Percentiles rank a stretch among this genome's conserved stretches.
Conservation (phyloP, 2,113 vertebrate genomes). For the Procavia capensis region DNA sequence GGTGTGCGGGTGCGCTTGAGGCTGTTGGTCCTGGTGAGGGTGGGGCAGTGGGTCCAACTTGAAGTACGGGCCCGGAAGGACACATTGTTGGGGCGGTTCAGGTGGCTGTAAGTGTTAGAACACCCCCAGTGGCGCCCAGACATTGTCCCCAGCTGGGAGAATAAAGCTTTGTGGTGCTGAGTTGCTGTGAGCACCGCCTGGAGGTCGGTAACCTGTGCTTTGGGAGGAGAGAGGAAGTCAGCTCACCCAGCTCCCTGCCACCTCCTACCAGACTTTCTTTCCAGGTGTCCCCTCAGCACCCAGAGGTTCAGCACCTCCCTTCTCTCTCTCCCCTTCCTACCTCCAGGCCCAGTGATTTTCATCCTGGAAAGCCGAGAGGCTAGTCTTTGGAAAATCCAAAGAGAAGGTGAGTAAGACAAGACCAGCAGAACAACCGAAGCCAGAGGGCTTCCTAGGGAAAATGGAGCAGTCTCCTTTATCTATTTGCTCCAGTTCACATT, state of each 20-base stretch:
- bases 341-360: not conserved
- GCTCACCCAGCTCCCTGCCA: not conserved
- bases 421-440: not conserved
- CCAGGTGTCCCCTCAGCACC: not conserved
- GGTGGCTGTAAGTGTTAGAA: not conserved
- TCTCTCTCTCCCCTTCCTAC: not conserved
- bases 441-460: not conserved
- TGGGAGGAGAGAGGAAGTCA: not conserved
- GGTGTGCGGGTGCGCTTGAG: not conserved
- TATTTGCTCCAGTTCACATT: not conserved
- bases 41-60: not conserved
- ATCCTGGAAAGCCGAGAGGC: not conserved
- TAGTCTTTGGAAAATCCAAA: constrained; percentile 5
- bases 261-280: not conserved
- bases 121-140: constrained; percentile 31
- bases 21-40: rapidly evolving
- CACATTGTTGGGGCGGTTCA: not conserved
- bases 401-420: not conserved
- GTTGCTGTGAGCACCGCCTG: not conserved
- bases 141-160: not conserved
- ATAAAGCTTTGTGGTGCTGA: not conserved
- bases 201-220: constrained; percentile 33
- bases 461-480: not conserved
- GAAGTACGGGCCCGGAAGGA: not conserved
- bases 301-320: not conserved